Evolutionary conservation across 64 coral and sea anemone species (phyloP).

Genomic region (Montipora sp.): DNA sequence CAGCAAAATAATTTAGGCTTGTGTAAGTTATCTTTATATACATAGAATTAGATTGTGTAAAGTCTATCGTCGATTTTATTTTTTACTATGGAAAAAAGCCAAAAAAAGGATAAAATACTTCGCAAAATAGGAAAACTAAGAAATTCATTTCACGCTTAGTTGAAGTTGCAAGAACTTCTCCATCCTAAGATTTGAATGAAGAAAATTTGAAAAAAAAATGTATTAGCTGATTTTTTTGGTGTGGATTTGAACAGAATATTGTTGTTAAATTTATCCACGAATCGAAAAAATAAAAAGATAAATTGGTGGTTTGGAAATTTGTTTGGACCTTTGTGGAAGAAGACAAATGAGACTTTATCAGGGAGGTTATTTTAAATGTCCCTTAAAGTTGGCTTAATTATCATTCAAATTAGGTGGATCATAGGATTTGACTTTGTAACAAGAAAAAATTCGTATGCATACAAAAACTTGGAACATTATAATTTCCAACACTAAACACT

Average conservation of each 20-base stretch:
- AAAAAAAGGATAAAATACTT: slow-evolving; percentile 74
- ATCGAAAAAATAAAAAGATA: not conserved
- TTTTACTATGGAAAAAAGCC: slow-evolving; percentile 71
- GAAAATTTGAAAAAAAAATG: not conserved
- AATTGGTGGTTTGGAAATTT: not conserved
- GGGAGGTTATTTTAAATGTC: not conserved
- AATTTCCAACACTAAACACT: not conserved
- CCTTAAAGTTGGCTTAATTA: not conserved
- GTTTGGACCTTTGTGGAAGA: not conserved
- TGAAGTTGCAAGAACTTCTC: not conserved
- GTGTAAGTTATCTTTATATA: slow-evolving; percentile 19
- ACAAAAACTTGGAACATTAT: not conserved
- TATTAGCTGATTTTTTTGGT: not conserved
- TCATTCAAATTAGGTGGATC: not conserved
- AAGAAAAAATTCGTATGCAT: not conserved
- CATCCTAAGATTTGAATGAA: slow-evolving; percentile 43
- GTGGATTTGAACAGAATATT: not conserved
- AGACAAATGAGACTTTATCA: not conserved
- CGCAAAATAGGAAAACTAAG: slow-evolving; percentile 16
- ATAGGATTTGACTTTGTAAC: not conserved
- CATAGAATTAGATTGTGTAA: slow-evolving; percentile 22
- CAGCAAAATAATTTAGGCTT: slow-evolving; percentile 60
- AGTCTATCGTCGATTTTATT: slow-evolving; percentile 59
- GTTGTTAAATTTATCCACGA: not conserved
- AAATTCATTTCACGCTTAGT: slow-evolving; percentile 9